Evolutionary conservation across 2,797 vertebrate species (phyloP), one percentile per base, ranked within the genome.

Genomic region (Tangara arthus): DNA sequence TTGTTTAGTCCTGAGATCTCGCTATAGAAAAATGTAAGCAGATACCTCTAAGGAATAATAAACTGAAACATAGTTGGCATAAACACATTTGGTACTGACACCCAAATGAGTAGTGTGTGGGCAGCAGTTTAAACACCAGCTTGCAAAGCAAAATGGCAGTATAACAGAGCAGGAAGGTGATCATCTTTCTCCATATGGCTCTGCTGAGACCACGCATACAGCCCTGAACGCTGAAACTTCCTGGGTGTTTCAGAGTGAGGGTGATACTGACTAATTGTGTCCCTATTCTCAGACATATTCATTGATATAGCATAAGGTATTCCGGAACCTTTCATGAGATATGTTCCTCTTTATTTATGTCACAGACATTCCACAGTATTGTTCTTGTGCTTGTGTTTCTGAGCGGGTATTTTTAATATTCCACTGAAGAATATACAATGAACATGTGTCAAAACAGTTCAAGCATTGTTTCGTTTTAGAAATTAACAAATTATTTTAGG

Each of bases 61-160:
- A 96, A 91, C 69, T 76, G 59, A 91, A 95, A 86, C 79, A 89
- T 72, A 90, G 65, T 93, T 96, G 91, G 79, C 69, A 88, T 86
- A 90, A 96, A 93, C 82, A 91, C 82, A 88, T 83, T 96, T 91
- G 49, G 80, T 94, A 84, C 85, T 93, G 87, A 94, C 82, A 93
- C 82, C 64, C 85, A 88, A 94, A 86, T 64, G 91, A 95, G 70
- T 92, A 47, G 53, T 90, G 79, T 90, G 94, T 96, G 87, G 94
- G 92, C 82, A 96, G 89, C 61, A 95, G 92, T 94, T 94, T 91
- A 96, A 96, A 95, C 94, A 96, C 82, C 95, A 96, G 85, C 94
- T 96, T 95, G 91, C 82, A 93, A 93, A 91, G 79, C 91, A 94
- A 96, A 96, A 82, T 91, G 92, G 89, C 88, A 95, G 65, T 46